These are phyloP conservation scores for Alethe castanea DNA, from an alignment of 2,113 vertebrate species.

Conservation along the genomic window DNA sequence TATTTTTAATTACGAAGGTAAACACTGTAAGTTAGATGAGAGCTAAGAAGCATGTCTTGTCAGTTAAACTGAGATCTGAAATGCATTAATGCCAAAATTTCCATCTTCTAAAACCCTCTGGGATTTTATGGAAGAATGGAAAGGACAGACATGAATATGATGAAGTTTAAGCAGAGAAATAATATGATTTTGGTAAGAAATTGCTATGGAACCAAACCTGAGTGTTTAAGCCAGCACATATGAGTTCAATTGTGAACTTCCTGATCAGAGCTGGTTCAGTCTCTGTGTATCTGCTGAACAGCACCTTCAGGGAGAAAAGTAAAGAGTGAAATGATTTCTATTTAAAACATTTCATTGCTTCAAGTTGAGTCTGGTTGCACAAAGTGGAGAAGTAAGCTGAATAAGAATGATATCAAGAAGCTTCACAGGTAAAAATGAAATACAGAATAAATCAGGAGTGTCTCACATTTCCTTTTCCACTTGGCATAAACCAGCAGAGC, in stretches of 20 bases:
- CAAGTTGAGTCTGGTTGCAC: not conserved
- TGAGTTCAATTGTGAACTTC: not conserved
- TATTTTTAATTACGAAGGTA: not conserved
- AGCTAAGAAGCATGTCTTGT: not conserved
- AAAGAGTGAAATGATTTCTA: not conserved
- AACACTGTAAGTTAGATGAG: not conserved
- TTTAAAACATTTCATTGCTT: not conserved
- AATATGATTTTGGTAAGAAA: not conserved
- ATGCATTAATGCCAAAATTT: not conserved
- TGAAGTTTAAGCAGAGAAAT: not conserved
- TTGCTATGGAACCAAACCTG: not conserved
- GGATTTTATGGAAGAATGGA: not conserved
- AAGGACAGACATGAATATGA: not conserved
- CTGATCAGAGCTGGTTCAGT: not conserved
- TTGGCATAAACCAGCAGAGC: not conserved
- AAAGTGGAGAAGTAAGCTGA: not conserved
- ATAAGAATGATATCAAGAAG: not conserved
- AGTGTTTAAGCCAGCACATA: not conserved
- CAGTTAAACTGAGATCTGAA: not conserved
- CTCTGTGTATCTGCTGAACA: not conserved
- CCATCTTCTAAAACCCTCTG: not conserved
- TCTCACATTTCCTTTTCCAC: not conserved
- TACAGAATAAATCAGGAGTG: not conserved
- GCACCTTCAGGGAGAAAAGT: not conserved
- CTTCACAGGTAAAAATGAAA: not conserved